Evolutionary conservation across 2,113 vertebrate species (phyloP), one percentile per base, ranked within the genome.

Genomic region (Dicerorhinus sumatrensis): DNA sequence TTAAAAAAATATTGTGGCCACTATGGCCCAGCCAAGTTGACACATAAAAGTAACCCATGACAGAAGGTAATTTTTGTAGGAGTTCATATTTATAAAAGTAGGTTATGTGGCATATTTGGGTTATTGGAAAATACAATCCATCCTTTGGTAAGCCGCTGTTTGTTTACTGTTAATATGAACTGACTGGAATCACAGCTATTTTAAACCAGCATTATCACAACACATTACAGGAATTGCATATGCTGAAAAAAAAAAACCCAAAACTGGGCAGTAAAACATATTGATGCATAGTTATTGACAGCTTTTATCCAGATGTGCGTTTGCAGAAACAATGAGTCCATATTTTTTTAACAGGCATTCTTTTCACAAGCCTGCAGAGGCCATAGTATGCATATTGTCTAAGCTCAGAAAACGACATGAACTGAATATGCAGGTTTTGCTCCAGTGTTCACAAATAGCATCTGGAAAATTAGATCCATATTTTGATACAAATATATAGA

Each of bases 271-370:
- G 95, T 98, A 98, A 98, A 98, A 98, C 98, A 98, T 98, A 98
- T 98, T 98, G 98, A 98, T 98, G 98, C 98, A 98, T 94, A 91
- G 95, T 96, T 99, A 99, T 99, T 99, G 99, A 99, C 99, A 97
- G 98, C 98, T 99, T 99, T 99, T 98, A 99, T 98, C 98, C 98
- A 98, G 98, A 97, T 76, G 89, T 92, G 81, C 91, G 98, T 98
- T 98, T 98, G 97, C 98, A 98, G 77, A 95, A 97, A 95, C 54
- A 79, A 70, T 77, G 96, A 96, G 87, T 97, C 97, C 56, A 69
- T 95, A 95, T 93, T 83, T 97, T 91, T 93, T 31, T 58, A 97
- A 94, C 58, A 92, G 46, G 39, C 65, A 51, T 95, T 94, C 69
- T 97, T 75, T 58, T 79, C 51, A 60, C 65, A 77, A 80, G 63